Base-by-base conservation (phyloP, 2,113 vertebrate species). In the Nyctibius bracteatus region DNA sequence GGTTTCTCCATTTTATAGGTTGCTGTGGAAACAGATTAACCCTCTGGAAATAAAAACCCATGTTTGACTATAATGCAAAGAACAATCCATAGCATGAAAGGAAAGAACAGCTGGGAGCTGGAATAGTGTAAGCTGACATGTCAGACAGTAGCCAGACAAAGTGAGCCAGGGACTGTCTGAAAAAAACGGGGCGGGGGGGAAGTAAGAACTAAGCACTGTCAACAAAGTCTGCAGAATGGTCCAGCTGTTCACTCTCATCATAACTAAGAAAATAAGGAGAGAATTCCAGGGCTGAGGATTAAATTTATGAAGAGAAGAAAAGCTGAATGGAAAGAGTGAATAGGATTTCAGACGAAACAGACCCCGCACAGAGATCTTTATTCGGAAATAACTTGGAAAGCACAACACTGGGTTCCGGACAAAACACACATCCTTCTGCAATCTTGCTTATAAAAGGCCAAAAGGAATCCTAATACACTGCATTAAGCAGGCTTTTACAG, bases 71-170 rank as follows among this genome's bases (percentile, higher is more conserved):
- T 92, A 97, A 98, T 84, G 95, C 90, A 95, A 97, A 97, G 97
- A 96, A 96, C 95, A 96, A 97, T 96, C 96, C 77, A 90, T 92
- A 97, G 95, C 91, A 90, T 97, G 97, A 98, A 98, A 98, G 94
- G 94, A 95, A 96, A 90, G 94, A 98, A 98, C 98, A 98, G 98
- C 98, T 98, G 98, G 98, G 95, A 96, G 79, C 4, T 97, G 95
- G 96, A 97, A 89, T 10, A 96, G 95, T 86, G 88, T 91, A 91
- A 96, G 92, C 96, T 98, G 97, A 98, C 97, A 98, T 97, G 98
- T 98, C 98, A 98, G 98, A 98, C 97, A 97, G 98, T 98, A 98
- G 98, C 97, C 98, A 98, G 98, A 98, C 97, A 97, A 96, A 97
- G 96, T 63, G 92, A 97, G 94, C 96, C 91, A 97, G 95, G 93